Evolutionary conservation across 1,140 invertebrate species (phyloP).

Genomic region (Brachionus plicatilis): DNA sequence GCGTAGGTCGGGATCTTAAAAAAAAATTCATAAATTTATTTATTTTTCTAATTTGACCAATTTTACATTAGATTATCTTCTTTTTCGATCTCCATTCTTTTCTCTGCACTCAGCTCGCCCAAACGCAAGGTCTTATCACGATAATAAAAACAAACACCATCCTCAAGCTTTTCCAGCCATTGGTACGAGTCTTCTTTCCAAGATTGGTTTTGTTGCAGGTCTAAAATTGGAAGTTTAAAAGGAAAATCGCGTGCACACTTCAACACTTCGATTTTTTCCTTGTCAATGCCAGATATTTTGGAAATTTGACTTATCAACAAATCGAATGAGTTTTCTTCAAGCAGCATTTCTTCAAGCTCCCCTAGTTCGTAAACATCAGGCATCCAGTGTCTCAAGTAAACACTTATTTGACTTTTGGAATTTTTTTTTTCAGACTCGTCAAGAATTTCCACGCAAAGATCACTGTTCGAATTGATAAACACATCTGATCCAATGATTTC

Average conservation of each 20-base stretch:
- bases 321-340: background rate
- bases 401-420: background rate
- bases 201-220: background rate
- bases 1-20: background rate
- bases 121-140: constrained; percentile 19
- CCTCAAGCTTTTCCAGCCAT: constrained; percentile 7
- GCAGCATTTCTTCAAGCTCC: background rate
- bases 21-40: background rate
- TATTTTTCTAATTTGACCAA: background rate
- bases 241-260: constrained; percentile 22
- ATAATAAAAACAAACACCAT: constrained; percentile 22
- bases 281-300: background rate
- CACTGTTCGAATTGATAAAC: background rate
- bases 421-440: constrained; percentile 10
- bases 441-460: background rate
- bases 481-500: constrained; percentile 23
- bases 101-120: background rate
- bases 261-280: background rate
- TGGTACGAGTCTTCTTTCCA: constrained; percentile 18
- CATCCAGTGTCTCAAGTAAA: constrained; percentile 19
- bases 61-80: constrained; percentile 16
- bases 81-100: constrained; percentile 13
- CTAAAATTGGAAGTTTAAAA: background rate
- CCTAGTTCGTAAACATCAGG: constrained; percentile 14
- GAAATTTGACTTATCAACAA: background rate